Conservation (phyloP, 2,888 invertebrate genomes). For the Ennomos fuscantarius region DNA sequence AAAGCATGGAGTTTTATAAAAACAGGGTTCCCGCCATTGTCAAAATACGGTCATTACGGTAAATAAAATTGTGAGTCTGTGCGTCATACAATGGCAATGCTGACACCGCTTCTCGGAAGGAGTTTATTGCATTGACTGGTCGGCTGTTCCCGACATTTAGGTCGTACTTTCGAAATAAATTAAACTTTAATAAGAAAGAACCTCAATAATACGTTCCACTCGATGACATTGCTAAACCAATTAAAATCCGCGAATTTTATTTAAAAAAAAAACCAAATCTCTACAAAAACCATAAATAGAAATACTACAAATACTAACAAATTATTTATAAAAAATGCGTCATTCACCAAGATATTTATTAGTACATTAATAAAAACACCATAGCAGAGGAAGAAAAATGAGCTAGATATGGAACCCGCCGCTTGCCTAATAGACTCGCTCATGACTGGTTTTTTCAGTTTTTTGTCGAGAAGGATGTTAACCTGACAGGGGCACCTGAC, state of each 20-base stretch:
- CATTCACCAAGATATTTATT: no score
- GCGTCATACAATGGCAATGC: conserved; percentile 34
- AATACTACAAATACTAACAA: no score
- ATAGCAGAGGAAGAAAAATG: conserved; percentile 4
- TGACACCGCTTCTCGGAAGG: conserved; percentile 37
- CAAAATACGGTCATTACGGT: conserved; percentile 37
- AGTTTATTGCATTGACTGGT: conserved; percentile 32
- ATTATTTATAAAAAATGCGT: no score
- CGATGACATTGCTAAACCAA: no score
- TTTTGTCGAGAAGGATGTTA: conserved; percentile 31
- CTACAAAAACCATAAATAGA: no score
- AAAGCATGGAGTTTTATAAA: conserved; percentile 16
- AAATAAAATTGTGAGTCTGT: conserved; percentile 33
- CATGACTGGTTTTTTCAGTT: conserved; percentile 29
- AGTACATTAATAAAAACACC: no score
- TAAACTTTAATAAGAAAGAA: conserved; percentile 3
- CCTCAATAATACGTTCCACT: conserved; percentile 4
- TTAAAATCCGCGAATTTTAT: no score
- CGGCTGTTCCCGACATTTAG: conserved; percentile 26
- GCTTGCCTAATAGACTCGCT: conserved; percentile 16
- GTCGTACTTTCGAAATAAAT: conserved; percentile 28
- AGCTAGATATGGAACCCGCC: conserved; percentile 20
- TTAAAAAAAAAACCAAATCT: no score
- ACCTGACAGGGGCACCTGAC: conserved; percentile 32
- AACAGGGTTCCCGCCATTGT: conserved; percentile 28